Evolutionary conservation across 2,888 invertebrate species (phyloP), one percentile per base, ranked within the genome.

Genomic region (Elegia similella): DNA sequence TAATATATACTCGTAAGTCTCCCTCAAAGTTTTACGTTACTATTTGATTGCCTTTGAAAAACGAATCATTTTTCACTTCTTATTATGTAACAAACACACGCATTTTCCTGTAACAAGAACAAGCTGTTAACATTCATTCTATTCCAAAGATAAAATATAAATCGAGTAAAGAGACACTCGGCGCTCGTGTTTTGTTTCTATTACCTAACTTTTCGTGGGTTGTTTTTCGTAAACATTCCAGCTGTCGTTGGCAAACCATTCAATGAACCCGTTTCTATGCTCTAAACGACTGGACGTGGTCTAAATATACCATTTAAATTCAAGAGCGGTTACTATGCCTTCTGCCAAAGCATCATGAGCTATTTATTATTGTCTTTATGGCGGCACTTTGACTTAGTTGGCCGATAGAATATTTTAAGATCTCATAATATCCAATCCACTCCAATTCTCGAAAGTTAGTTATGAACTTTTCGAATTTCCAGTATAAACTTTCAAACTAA

Each of bases 301-400:
- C 82, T 86, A 86, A 88, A 87, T 82, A 79, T 80, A 84, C 81
- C 76, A 88, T 89, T 89, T 88, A 83, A 84, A 88, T 88, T 88
- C 88, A 88, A 86, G 76, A 83, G 76, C 82, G 76, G 82, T 79
- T 78, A 78, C 82, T 74, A 73, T 78, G 73, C 76, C 78, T 78
- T 79, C 75, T 77, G 73, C 76, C 67, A 67, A 73, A 75, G 77
- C 75, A 74, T 79, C 76, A 82, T 82, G 78, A 78, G 75, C 77
- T 79, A 84, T 86, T 82, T 82, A 83, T 80, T 78, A 75, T 81
- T 76, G 74, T 76, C 75, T 77, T 80, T 79, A 80, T 77, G 59
- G 75, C 63, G 63, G 68, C 79, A 80, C 73, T 80, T 78, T 80
- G 73, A 78, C 76, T 76, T 72, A 73, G 68, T 80, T 75, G 68